Conservation (phyloP, 92 coral and sea anemone genomes). For the Porites cylindrica region DNA sequence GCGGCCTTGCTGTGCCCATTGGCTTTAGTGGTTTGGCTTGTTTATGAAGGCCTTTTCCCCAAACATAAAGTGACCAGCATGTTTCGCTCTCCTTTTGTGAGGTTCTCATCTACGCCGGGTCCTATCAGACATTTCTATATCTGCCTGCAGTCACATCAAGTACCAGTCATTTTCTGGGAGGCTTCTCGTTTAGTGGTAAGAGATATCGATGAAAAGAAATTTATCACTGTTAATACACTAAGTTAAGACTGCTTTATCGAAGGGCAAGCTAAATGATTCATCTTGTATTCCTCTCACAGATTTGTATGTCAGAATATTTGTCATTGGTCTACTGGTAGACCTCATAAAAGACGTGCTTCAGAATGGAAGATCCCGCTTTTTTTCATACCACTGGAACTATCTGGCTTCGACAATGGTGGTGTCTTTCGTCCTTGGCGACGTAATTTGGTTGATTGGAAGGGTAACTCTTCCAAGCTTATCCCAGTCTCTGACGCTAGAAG, state of each 20-base stretch:
- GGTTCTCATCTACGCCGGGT: slow-evolving; percentile 74
- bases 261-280: too few relatives aligned
- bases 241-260: not conserved
- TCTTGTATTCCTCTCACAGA: slow-evolving; percentile 46
- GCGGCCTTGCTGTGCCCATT: slow-evolving; percentile 55
- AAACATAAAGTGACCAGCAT: slow-evolving; percentile 34
- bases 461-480: slow-evolving; percentile 24
- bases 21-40: slow-evolving; percentile 66
- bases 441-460: slow-evolving; percentile 73
- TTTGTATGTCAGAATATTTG: slow-evolving; percentile 61
- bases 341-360: slow-evolving; percentile 64
- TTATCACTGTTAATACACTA: too few relatives aligned
- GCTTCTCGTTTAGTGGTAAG: slow-evolving; percentile 12
- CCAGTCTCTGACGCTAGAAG: too few relatives aligned
- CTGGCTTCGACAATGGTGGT: slow-evolving; percentile 70
- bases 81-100: slow-evolving; percentile 76
- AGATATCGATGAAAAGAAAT: not conserved
- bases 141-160: slow-evolving; percentile 5
- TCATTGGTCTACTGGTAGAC: slow-evolving; percentile 73
- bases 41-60: slow-evolving; percentile 62
- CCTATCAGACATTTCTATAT: slow-evolving; percentile 71
- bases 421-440: slow-evolving; percentile 66
- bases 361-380: slow-evolving; percentile 74
- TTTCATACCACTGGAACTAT: slow-evolving; percentile 82
- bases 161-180: not conserved